Evolutionary conservation across 2,797 vertebrate genomes (phyloP), one percentile per base, ranked within the genome.

Genomic region (Pampus argenteus): DNA sequence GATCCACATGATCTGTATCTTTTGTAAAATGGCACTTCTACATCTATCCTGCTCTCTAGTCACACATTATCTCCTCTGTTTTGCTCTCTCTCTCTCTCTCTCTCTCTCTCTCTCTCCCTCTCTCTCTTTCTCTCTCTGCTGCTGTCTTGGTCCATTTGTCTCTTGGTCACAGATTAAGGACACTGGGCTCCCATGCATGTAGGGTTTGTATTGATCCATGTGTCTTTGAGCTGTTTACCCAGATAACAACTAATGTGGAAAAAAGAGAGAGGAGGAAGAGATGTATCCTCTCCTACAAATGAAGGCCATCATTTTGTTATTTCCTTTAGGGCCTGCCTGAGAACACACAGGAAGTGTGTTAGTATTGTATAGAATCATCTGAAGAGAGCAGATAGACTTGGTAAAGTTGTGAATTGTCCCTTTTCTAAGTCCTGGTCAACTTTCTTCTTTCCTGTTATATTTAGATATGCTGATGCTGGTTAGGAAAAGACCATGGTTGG

Each of bases 121-220:
- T 7, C 17, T 18, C 40, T 44, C n/a, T 6, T 6, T 44, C 2
- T 28, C 13, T 66, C 14, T 54, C 45, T 9, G 34, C 34, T 36
- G 34, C 34, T 8, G 34, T 36, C 34, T 36, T 36, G 5, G 34
- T 36, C 7, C 7, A 8, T 36, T 28, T 23, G 13, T 71, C 10
- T 54, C 47, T 26, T 10, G 7, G 62, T 23, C 25, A 14, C 6
- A 42, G 65, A 83, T 72, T 42, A 59, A 69, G 68, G 60, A 66
- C 31, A 34, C 25, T 44, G 51, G 49, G 50, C 66, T 69, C 54
- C 50, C 55, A 42, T 3, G 4, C 38, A 66, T 68, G 60, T 69
- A 36, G 56, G 51, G 38, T 40, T 65, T 49, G 50, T 71, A 70
- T 74, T 67, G 70, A 80, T 79, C 76, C 25, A 7, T 29, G 52